A percentile compares a stretch with the other conserved stretches of the same genome.
Conservation (phyloP, 1,140 invertebrate species). For the Cyphomyrmex costatus region DNA sequence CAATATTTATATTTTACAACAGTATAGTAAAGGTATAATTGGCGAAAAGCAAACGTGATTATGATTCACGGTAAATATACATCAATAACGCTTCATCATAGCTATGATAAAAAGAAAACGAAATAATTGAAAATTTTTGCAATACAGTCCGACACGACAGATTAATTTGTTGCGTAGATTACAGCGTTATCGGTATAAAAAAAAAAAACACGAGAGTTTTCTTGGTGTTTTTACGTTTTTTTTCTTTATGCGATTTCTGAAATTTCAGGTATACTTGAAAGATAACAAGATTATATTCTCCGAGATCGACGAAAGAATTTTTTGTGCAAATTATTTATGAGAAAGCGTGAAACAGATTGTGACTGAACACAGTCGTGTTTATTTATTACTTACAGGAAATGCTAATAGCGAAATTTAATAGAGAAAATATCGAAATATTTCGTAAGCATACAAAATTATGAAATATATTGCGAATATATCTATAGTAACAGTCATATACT, state of each 20-base stretch:
- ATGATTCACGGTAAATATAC: not conserved
- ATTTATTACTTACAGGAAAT: not conserved
- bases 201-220: not conserved
- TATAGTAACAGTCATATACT: not conserved
- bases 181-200: not conserved
- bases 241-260: not conserved
- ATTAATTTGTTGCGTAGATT: not conserved
- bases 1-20: not conserved
- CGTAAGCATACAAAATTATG: not conserved
- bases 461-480: not conserved
- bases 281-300: not conserved
- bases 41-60: not conserved
- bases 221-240: not conserved
- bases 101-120: conserved; percentile 3
- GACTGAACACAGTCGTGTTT: not conserved
- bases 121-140: not conserved
- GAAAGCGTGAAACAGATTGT: too few species aligned
- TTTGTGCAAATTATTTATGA: not conserved
- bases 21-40: not conserved
- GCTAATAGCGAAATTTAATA: not conserved
- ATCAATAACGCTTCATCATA: not conserved
- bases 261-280: conserved; percentile 15
- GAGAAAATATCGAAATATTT: not conserved
- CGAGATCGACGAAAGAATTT: not conserved
- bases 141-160: not conserved